phyloP scores from a whole-genome alignment of 2,888 invertebrate genomes.

The Zhuqinia jingwanae region DNA sequence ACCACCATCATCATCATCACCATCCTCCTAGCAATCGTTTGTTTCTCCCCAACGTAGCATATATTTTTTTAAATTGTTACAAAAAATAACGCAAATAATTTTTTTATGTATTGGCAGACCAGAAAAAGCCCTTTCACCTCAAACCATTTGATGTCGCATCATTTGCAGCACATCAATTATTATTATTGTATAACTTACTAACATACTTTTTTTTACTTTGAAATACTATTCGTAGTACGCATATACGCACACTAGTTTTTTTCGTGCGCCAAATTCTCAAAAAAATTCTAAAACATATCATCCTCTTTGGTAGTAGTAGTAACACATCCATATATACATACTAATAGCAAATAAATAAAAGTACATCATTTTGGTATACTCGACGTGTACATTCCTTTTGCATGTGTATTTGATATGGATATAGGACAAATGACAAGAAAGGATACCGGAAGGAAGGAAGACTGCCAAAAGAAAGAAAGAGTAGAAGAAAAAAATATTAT shows the following conservation, averaged over 20 bases:
- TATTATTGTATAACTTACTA: background rate
- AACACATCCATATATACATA: no score
- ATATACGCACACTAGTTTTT: background rate
- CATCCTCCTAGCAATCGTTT: no score
- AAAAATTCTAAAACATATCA: constrained; percentile 3
- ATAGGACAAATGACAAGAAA: constrained; percentile 69
- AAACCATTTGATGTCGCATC: constrained; percentile 16
- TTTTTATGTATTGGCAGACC: constrained; percentile 2
- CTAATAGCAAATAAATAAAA: no score
- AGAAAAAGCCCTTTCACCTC: constrained; percentile 50
- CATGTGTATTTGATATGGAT: constrained; percentile 42
- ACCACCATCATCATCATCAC: background rate
- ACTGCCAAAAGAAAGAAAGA: constrained; percentile 63
- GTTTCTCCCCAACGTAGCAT: background rate
- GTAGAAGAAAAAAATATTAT: constrained; percentile 31
- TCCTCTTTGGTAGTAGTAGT: background rate
- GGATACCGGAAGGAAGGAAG: constrained; percentile 72
- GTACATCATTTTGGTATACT: constrained; percentile 1
- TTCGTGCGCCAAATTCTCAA: constrained; percentile 17
- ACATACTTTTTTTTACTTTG: background rate
- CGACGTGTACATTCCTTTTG: constrained; percentile 12
- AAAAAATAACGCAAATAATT: constrained; percentile 34
- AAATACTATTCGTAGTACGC: no score
- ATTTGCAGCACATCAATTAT: background rate
- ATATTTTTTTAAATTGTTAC: constrained; percentile 31